Percentiles rank a stretch among this genome's conserved stretches.
Evolutionary conservation across 2,797 vertebrate species (phyloP).

Genomic region (Ibycter americanus): DNA sequence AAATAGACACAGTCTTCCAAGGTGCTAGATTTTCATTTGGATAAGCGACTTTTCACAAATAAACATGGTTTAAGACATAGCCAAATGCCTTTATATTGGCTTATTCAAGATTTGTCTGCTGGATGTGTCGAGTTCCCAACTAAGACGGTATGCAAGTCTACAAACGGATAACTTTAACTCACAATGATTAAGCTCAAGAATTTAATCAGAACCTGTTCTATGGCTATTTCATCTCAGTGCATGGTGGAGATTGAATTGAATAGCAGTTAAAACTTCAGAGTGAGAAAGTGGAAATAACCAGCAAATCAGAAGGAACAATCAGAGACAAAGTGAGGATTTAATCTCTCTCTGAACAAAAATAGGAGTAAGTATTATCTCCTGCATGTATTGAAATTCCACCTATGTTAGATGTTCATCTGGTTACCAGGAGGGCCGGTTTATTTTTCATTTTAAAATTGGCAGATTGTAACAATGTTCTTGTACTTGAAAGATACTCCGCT

Average conservation of each 20-base stretch:
- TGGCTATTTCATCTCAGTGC: neutral
- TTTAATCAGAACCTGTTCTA: neutral
- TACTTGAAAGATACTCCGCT: neutral
- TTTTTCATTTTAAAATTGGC: neutral
- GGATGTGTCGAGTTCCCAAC: neutral
- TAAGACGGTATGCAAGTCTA: neutral
- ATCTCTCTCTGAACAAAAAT: neutral
- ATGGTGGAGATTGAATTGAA: neutral
- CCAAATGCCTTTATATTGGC: neutral
- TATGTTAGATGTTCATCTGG: neutral
- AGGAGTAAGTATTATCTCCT: neutral
- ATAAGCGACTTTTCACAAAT: neutral
- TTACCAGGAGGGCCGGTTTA: neutral
- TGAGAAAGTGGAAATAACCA: neutral
- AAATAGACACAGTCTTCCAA: neutral
- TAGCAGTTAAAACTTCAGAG: neutral
- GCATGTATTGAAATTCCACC: neutral
- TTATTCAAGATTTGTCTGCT: neutral
- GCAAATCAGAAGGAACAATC: neutral
- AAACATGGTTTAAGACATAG: neutral
- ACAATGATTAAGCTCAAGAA: neutral
- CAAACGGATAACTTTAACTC: neutral
- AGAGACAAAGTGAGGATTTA: neutral
- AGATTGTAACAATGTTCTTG: neutral
- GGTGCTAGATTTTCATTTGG: neutral